Base-by-base conservation (phyloP, 2,113 vertebrate genomes). In the Mus spicilegus region DNA sequence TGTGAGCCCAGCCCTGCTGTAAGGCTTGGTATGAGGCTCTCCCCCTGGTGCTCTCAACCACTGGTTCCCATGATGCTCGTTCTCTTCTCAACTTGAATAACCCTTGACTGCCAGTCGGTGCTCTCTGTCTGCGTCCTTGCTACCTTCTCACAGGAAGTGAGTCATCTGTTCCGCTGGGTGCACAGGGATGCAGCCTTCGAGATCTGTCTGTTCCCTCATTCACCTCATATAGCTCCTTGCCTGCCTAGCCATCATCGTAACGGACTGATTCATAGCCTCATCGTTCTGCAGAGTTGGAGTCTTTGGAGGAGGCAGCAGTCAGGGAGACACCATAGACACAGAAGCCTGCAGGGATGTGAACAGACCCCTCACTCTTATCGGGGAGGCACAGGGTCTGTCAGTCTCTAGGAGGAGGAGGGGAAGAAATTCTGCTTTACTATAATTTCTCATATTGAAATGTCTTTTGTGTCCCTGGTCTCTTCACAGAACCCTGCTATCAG, bases 401-500 rank as follows among this genome's bases (percentile, higher is more conserved):
- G 89, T 65, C 30, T 82, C 84, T 42, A 46, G 70, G 88, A 54
- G 54, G 67, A 58, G 51, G 67, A 77, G 46, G 69, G 54, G 89
- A 96, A 82, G 87, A 77, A 87, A 11, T 20, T 39, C 80, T 84
- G 46, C n/a, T 90, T 94, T 96, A 69, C 89, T 65, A 82, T 3
- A 85, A 76, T 93, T 92, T 93, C 85, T 84, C 11, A 92, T 85
- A 54, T 89, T 96, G 89, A 96, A 93, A 65, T 86, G 30, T 78
- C 51, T 92, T 89, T 95, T 20, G 17, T 20, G 1, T 46, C 75
- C 49, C 65, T 96, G 94, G 87, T 91, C 96, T 97, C 63, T 97
- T 96, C 89, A 89, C 98, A 99, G 99, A 99, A 99, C 96, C 99
- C 99, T 56, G 98, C 98, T 20, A 98, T 99, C 97, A 92, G 97